Conservation (phyloP, 2,888 invertebrate species). For the Nomada ruficornis region DNA sequence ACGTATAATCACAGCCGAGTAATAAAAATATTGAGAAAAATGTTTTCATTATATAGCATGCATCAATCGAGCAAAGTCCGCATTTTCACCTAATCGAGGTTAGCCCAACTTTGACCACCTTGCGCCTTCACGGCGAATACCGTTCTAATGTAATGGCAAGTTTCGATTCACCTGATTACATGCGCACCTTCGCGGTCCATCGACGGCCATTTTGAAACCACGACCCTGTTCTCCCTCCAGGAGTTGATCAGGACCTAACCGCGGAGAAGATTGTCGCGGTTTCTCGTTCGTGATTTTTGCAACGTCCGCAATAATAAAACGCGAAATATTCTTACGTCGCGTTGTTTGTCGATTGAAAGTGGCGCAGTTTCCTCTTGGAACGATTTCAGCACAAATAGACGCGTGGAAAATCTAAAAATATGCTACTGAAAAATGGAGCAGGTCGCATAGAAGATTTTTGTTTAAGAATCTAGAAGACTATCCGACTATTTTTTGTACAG, state of each 20-base stretch:
- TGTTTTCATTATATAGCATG: too few relatives aligned
- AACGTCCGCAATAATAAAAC: conserved; percentile 53
- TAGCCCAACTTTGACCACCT: conserved; percentile 53
- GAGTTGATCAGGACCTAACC: conserved; percentile 47
- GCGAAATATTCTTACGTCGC: conserved; percentile 20
- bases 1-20: too few relatives aligned
- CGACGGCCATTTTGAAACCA: conserved; percentile 61
- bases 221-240: conserved; percentile 48
- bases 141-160: conserved; percentile 62
- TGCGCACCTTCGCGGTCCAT: conserved; percentile 48
- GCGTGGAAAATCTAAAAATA: not conserved
- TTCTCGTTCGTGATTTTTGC: conserved; percentile 55
- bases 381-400: not conserved
- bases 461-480: too few relatives aligned
- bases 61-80: not conserved
- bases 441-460: too few relatives aligned
- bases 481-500: too few relatives aligned
- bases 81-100: conserved; percentile 13
- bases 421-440: not conserved
- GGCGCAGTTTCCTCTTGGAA: conserved; percentile 7
- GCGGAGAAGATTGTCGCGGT: conserved; percentile 49
- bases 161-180: conserved; percentile 67
- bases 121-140: conserved; percentile 67
- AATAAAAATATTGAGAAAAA: too few relatives aligned
- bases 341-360: too few relatives aligned